A percentile compares a stretch with the other conserved stretches of the same genome.
phyloP scores from a whole-genome alignment of 92 coral and sea anemone species.

The Bergia puertoricense region DNA sequence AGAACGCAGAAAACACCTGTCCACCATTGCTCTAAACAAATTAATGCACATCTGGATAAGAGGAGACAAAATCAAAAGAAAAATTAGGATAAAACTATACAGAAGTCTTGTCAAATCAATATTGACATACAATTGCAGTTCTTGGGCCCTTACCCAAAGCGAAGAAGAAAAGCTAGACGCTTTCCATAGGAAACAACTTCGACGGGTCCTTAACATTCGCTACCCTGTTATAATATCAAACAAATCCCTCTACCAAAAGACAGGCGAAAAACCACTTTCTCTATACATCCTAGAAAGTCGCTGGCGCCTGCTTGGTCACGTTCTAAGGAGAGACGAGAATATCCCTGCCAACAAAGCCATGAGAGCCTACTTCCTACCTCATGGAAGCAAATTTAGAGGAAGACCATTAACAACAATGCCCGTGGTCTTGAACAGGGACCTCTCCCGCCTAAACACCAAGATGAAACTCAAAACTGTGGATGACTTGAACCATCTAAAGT shows the following conservation, averaged over 20 bases:
- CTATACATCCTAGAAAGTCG: not conserved
- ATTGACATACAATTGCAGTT: not conserved
- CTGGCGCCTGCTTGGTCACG: not conserved
- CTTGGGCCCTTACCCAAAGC: not conserved
- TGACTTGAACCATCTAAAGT: not conserved
- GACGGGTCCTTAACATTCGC: not conserved
- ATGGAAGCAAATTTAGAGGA: not conserved
- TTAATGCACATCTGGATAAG: not conserved
- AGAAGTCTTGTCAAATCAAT: not conserved
- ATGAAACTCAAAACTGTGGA: not conserved
- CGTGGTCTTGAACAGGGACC: not conserved
- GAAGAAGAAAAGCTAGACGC: not conserved
- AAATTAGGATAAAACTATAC: not conserved
- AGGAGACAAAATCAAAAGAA: not conserved
- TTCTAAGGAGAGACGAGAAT: not conserved
- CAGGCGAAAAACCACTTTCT: slow-evolving; percentile 3
- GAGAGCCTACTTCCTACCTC: not conserved
- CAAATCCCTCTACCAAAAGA: slow-evolving; percentile 2
- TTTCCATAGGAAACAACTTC: not conserved
- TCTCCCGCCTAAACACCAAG: not conserved
- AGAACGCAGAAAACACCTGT: not conserved
- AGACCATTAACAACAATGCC: slow-evolving; percentile 9
- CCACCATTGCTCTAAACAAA: not conserved
- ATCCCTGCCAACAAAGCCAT: not conserved
- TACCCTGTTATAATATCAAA: not conserved